Percentiles rank a stretch among this genome's conserved stretches.
phyloP scores from a whole-genome alignment of 1,140 invertebrate genomes.

The Drosophila orena region DNA sequence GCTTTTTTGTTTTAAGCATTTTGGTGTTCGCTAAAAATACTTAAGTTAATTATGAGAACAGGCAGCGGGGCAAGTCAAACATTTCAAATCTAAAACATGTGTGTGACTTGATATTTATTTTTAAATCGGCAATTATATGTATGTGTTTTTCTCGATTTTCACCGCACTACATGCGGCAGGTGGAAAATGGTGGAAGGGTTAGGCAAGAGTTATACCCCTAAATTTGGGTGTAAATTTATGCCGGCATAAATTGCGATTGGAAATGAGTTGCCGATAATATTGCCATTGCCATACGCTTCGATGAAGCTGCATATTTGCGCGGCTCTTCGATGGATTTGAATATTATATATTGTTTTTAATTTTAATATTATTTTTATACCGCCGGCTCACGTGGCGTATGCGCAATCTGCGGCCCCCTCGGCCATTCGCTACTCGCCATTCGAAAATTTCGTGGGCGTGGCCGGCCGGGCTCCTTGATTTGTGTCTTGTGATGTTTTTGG shows the following conservation, averaged over 20 bases:
- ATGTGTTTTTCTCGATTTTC: constrained; percentile 7
- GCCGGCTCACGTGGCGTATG: constrained; percentile 56
- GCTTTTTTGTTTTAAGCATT: background rate
- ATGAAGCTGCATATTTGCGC: constrained; percentile 11
- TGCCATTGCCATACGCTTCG: constrained; percentile 34
- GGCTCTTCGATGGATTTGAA: constrained; percentile 3
- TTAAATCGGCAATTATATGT: constrained; percentile 49
- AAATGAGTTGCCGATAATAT: constrained; percentile 56
- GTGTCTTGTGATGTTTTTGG: constrained; percentile 59
- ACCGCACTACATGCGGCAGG: constrained; percentile 19
- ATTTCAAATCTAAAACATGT: constrained; percentile 77
- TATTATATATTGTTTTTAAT: constrained; percentile 6
- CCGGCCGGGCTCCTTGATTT: constrained; percentile 29
- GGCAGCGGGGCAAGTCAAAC: constrained; percentile 42
- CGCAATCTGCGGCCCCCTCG: constrained; percentile 25
- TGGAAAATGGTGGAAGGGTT: background rate
- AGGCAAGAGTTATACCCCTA: background rate
- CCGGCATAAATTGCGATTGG: constrained; percentile 49
- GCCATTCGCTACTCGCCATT: background rate
- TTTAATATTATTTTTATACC: constrained; percentile 3
- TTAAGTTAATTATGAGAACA: constrained; percentile 77
- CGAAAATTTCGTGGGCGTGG: constrained; percentile 48
- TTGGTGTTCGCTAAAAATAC: constrained; percentile 73
- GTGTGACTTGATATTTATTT: constrained; percentile 80
- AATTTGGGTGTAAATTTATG: constrained; percentile 48